These are phyloP conservation scores for Sardinella longiceps DNA, from an alignment of 2,797 vertebrate genomes.

Conservation along the genomic window DNA sequence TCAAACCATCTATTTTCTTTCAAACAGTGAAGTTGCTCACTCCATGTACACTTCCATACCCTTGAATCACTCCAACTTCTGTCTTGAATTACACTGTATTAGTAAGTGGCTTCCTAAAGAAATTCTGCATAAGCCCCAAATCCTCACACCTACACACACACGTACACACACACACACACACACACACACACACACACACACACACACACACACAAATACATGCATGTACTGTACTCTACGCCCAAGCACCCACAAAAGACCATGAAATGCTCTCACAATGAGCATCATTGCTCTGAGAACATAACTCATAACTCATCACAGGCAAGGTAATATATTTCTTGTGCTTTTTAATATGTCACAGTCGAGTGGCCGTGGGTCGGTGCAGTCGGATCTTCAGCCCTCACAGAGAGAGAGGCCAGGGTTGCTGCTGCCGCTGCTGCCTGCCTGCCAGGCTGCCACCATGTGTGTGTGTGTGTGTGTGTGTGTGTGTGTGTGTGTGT, in stretches of 20 bases:
- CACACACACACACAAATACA: background rate
- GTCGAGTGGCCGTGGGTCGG: constrained; percentile 90
- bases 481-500: too few relatives aligned
- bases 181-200: background rate
- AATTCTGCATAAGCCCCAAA: background rate
- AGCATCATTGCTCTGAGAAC: constrained; percentile 82
- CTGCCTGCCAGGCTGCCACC: constrained; percentile 17
- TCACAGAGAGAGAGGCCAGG: background rate
- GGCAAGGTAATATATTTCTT: constrained; percentile 92
- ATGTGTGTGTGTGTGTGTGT: constrained; percentile 64
- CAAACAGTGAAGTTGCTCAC: background rate
- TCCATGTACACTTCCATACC: background rate
- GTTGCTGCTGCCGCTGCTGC: background rate
- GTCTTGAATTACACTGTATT: background rate
- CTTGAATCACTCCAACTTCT: background rate
- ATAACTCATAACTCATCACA: constrained; percentile 92
- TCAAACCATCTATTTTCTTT: background rate
- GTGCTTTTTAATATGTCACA: constrained; percentile 98
- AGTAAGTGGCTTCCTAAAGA: background rate
- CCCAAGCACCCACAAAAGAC: constrained; percentile 27
- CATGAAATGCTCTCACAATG: constrained; percentile 65
- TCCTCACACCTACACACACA: background rate
- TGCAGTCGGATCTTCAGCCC: constrained; percentile 58
- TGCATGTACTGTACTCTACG: too few relatives aligned
- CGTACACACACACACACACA: background rate